Evolutionary conservation across 2,797 vertebrate species (phyloP), one percentile per base, ranked within the genome.

Genomic region (Aplochiton taeniatus): DNA sequence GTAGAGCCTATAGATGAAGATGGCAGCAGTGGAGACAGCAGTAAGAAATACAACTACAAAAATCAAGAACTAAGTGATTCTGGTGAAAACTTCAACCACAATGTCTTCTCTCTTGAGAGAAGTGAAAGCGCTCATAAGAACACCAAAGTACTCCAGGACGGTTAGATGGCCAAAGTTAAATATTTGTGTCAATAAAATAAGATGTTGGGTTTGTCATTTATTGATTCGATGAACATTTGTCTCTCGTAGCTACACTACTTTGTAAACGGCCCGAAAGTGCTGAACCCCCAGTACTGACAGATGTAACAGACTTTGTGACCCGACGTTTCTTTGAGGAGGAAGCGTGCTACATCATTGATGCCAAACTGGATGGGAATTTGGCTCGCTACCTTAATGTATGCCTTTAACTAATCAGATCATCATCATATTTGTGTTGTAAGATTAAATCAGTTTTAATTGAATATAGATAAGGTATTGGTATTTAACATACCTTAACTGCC

Each of bases 341-440:
- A 79, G 93, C 94, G 58, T 95, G 94, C 41, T 95, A 95, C 70
- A 93, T 95, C 85, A 93, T 96, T 0, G 92, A 95, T 0, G 93
- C 94, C 71, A 94, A 93, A 61, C 88, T 94, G 16, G 92, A 94
- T 53, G 94, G 94, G 57, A 95, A 96, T 82, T 80, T 96, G 54
- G 94, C 93, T 48, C 91, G 94, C 16, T 96, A 92, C 79, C 91
- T 95, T 75, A 95, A 95, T 0, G 94, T 95, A 77, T 94, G 80
- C 42, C 11, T 64, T 51, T 41, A 8, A n/a, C 6, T 42, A 4
- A n/a, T 17, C 44, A 42, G 48, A 31, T 0, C 14, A 12, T n/a
- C 9, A 53, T 53, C 16, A n/a, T 9, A 47, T 20, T 14, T 16
- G 14, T 11, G 42, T 54, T 14, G 12, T 53, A 11, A 41, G 6